Evolutionary conservation across 1,140 invertebrate genomes (phyloP).

Genomic region (Pomacea maculata): DNA sequence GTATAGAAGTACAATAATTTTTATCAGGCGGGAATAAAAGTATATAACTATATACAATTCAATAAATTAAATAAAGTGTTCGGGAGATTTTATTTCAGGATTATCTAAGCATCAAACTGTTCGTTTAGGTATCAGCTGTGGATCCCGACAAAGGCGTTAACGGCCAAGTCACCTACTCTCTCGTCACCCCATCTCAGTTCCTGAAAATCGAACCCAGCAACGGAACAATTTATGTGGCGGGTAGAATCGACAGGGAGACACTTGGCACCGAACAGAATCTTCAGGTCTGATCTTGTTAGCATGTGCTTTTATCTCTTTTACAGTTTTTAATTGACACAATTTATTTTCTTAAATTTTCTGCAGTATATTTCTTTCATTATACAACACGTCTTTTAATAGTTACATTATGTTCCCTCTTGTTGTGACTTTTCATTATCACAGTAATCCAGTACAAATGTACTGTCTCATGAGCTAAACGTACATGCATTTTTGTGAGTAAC

Average conservation of each 20-base stretch:
- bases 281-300: not conserved
- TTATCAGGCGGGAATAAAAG: too few species aligned
- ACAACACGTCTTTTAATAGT: too few species aligned
- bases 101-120: not conserved
- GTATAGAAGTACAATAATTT: too few species aligned
- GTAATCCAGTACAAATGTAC: too few species aligned
- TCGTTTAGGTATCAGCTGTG: slow-evolving; percentile 41
- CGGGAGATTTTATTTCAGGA: not conserved
- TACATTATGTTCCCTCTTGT: too few species aligned
- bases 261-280: slow-evolving; percentile 32
- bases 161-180: slow-evolving; percentile 29
- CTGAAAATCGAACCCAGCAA: not conserved
- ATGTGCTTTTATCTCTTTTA: slow-evolving; percentile 11
- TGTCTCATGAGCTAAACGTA: too few species aligned
- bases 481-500: too few species aligned
- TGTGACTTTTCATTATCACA: too few species aligned
- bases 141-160: slow-evolving; percentile 53
- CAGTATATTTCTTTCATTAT: not conserved
- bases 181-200: slow-evolving; percentile 11
- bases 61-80: not conserved
- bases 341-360: not conserved
- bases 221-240: slow-evolving; percentile 32
- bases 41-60: not conserved
- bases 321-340: not conserved
- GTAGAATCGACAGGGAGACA: slow-evolving; percentile 28